Base-by-base conservation (phyloP, 2,113 vertebrate species). In the Rhinogobius similis region DNA sequence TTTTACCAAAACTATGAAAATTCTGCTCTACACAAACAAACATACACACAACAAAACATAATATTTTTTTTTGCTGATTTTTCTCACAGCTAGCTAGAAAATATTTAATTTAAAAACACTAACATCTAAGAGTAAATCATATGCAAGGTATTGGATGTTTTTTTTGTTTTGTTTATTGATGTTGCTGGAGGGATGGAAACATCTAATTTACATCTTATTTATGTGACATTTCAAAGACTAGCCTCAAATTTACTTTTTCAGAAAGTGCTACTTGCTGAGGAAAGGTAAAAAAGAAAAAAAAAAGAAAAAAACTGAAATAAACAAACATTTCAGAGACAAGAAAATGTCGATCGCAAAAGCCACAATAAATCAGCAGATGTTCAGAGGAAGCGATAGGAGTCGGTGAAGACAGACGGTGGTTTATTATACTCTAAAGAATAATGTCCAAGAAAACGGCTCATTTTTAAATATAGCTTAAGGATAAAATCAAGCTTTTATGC, bases 311-410 rank as follows among this genome's bases (percentile, higher is more conserved):
- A 24, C 26, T 0, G 2, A 59, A 53, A 62, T 56, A 13, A 1
- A 1, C 27, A 14, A 3, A 48, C 2, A 29, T 2, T 58, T 5
- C 13, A 21, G 20, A 5, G 10, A 21, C 16, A 24, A 2, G 20
- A 27, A n/a, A 48, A 29, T 62, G 52, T 26, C 23, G 52, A 26
- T 55, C 26, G 59, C 39, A 61, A 70, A 56, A 41, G 24, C 24
- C 61, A 68, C 67, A 38, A 67, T 24, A 36, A 46, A 73, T 61
- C 32, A 53, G 62, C 26, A 0, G 11, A 46, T 67, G 69, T 68
- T 73, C 50, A 44, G 23, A 78, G 8, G 39, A 73, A 32, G 65
- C 21, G 18, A 69, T 0, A 10, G 44, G 27, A 2, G 41, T 39
- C 18, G 38, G 39, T 52, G 36, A 41, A 58, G 41, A 52, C 64